Percentiles rank a stretch among this genome's conserved stretches.
Evolutionary conservation across 2,888 invertebrate species (phyloP).

Genomic region (Phortica okadai): DNA sequence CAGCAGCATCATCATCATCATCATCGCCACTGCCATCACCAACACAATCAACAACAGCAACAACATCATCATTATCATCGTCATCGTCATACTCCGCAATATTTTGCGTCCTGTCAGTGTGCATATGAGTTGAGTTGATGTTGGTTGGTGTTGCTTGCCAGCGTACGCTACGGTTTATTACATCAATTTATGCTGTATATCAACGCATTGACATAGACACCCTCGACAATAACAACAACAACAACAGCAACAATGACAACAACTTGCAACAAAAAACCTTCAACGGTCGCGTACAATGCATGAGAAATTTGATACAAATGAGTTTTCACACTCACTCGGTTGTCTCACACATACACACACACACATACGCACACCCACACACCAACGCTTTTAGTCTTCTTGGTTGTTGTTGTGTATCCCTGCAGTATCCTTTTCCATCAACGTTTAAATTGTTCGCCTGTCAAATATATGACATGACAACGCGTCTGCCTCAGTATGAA

Average conservation of each 20-base stretch:
- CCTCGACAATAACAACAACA: conserved; percentile 5
- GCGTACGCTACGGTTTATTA: conserved; percentile 59
- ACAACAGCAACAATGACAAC: not conserved
- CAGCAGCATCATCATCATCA: conserved; percentile 55
- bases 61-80: conserved; percentile 57
- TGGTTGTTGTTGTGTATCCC: conserved; percentile 25
- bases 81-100: not conserved
- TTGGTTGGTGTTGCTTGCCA: conserved; percentile 2
- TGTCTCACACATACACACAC: conserved; percentile 14
- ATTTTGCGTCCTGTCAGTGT: conserved; percentile 11
- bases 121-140: not conserved
- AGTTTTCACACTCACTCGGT: conserved; percentile 65
- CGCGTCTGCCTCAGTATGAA: conserved; percentile 57
- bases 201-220: conserved; percentile 35
- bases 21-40: conserved; percentile 56
- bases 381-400: conserved; percentile 33
- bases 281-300: conserved; percentile 33
- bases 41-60: conserved; percentile 36
- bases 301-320: conserved; percentile 72
- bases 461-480: conserved; percentile 66
- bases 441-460: conserved; percentile 68
- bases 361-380: conserved; percentile 40
- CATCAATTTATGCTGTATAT: conserved; percentile 61
- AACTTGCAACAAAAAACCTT: conserved; percentile 16
- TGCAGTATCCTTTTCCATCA: conserved; percentile 68